Evolutionary conservation across 2,113 vertebrate species (phyloP), one percentile per base, ranked within the genome.

Genomic region (Colistium nudipinnis): DNA sequence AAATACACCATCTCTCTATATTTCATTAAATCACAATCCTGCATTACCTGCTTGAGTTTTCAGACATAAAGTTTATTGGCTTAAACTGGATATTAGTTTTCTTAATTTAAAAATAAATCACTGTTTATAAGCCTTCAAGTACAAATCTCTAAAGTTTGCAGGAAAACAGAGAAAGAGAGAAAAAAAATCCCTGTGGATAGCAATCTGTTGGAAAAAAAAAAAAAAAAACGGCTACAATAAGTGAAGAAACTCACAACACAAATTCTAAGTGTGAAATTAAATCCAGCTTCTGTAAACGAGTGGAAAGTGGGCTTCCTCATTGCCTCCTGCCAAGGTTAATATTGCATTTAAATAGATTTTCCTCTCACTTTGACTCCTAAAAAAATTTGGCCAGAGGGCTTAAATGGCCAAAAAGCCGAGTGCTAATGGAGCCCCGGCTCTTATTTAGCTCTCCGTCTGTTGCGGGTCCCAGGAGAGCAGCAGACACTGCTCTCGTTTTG

Each of bases 401-500:
- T 49, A 70, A 78, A 74, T 30, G 70, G 24, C 56, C 10, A 57
- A 61, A 80, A 63, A 44, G 54, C 41, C 55, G 70, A 63, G 11
- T 2, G 36, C 60, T 75, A 75, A 80, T 85, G 54, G 60, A 49
- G 44, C 54, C 65, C 53, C 7, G n/a, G 51, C 52, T 76, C 44
- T 69, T 69, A 48, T 80, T 87, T 70, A 60, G 65, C 51, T 19
- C 39, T 19, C 62, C 70, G 64, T 76, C 75, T 79, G 77, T 71
- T 80, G 33, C 60, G 68, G 14, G 79, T 80, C 82, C 81, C 79
- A 2, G 74, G 78, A 49, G 82, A 80, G 76, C 67, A 36, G 65
- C 30, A 71, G 73, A 72, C 68, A 64, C 51, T 48, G 85, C 67
- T 83, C 71, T 76, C 39, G 36, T 78, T 83, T 82, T 85, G 83